These are phyloP conservation scores for Uria aalge DNA, from an alignment of 2,113 vertebrate genomes.

Conservation along the genomic window DNA sequence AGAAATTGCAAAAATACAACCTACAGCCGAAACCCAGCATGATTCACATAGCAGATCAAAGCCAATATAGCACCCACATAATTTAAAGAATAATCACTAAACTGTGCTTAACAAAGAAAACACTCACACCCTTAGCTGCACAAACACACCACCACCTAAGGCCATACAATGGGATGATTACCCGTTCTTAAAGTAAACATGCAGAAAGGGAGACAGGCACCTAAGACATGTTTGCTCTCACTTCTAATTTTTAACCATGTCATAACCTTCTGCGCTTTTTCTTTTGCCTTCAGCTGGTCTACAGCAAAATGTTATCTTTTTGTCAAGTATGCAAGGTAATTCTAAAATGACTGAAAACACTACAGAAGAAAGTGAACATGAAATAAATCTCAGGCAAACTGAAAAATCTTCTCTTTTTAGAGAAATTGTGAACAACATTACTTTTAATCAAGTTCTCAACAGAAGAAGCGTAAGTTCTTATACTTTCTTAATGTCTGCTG, in stretches of 20 bases:
- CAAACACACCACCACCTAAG: constrained; percentile 20
- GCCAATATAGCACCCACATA: neutral
- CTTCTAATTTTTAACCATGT: constrained; percentile 5
- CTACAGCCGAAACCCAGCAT: neutral
- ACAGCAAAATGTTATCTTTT: neutral
- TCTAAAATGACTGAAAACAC: neutral
- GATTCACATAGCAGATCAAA: neutral
- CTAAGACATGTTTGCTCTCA: neutral
- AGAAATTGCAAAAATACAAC: neutral
- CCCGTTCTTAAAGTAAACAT: constrained; percentile 16
- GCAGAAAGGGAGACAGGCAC: neutral
- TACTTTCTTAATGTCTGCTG: neutral
- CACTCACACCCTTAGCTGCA: neutral
- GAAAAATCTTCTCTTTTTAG: neutral
- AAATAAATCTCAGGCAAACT: neutral
- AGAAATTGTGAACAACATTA: neutral
- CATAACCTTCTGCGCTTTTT: neutral
- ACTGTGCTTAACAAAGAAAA: neutral
- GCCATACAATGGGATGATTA: neutral
- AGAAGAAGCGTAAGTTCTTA: neutral
- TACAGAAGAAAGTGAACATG: neutral
- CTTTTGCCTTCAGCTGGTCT: neutral
- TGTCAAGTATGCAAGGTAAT: neutral
- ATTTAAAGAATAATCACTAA: neutral
- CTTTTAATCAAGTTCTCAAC: neutral